Conservation (phyloP, 2,113 vertebrate genomes). For the Zosterops lateralis region DNA sequence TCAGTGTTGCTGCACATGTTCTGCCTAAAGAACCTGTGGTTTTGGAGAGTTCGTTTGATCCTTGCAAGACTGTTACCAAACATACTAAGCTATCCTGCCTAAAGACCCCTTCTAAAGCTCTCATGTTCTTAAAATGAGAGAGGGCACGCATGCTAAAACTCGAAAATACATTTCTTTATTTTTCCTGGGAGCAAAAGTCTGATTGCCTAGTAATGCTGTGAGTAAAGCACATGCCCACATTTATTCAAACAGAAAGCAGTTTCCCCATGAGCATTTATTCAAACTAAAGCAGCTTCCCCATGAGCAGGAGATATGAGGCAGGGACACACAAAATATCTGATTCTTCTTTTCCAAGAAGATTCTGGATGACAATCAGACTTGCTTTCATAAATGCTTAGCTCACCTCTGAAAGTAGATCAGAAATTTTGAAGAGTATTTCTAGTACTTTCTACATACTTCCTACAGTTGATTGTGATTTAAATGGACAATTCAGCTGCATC, state of each 20-base stretch:
- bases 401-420: not conserved
- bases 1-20: not conserved
- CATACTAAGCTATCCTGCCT: slow-evolving; percentile 9
- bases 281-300: not conserved
- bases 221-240: not conserved
- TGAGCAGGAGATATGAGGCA: not conserved
- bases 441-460: not conserved
- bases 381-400: not conserved
- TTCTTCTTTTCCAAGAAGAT: not conserved
- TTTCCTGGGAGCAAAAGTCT: not conserved
- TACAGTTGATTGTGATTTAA: not conserved
- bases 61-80: slow-evolving; percentile 48
- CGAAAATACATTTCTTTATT: not conserved
- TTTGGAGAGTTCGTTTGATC: not conserved
- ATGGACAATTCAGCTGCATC: not conserved
- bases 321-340: rapidly evolving
- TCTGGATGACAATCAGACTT: not conserved
- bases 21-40: not conserved
- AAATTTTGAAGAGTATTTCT: not conserved
- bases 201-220: not conserved
- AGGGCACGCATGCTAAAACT: not conserved
- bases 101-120: not conserved
- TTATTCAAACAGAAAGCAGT: not conserved
- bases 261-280: not conserved
- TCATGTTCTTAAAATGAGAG: not conserved